These are phyloP conservation scores for Florisuga fusca DNA, from an alignment of 2,797 vertebrate species.

Conservation along the genomic window DNA sequence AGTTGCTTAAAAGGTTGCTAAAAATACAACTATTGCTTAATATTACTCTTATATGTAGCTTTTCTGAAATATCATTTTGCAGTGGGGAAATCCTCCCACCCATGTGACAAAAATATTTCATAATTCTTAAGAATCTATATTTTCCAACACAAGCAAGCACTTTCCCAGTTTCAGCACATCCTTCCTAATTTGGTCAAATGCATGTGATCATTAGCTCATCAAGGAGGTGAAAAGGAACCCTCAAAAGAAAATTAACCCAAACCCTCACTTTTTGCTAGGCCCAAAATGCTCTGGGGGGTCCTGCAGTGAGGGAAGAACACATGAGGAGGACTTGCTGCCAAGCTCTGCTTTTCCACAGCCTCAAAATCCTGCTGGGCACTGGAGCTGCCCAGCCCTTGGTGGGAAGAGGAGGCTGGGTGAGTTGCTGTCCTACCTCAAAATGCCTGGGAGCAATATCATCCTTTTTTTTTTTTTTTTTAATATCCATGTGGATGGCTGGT, in stretches of 20 bases:
- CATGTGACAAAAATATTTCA: constrained; percentile 1
- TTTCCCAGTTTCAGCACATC: neutral
- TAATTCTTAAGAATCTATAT: constrained; percentile 5
- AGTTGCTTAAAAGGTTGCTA: constrained; percentile 29
- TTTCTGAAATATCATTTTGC: constrained; percentile 17
- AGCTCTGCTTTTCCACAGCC: neutral
- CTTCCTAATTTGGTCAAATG: neutral
- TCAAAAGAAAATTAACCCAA: neutral
- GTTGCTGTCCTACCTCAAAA: neutral
- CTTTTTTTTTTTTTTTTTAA: neutral
- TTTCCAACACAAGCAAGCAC: neutral
- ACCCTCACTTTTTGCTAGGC: neutral
- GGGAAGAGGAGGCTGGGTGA: neutral
- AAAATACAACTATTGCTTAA: constrained; percentile 53
- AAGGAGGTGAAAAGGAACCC: neutral
- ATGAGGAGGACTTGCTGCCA: neutral
- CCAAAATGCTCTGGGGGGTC: neutral
- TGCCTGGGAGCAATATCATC: neutral
- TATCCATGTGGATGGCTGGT: neutral
- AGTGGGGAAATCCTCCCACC: constrained; percentile 45
- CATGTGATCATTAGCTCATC: neutral
- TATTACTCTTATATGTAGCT: constrained; percentile 11
- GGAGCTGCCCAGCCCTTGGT: neutral
- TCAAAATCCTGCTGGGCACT: rapidly evolving
- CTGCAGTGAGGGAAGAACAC: neutral